Conservation (phyloP, 2,888 invertebrate genomes). For the Cerastis leucographa region DNA sequence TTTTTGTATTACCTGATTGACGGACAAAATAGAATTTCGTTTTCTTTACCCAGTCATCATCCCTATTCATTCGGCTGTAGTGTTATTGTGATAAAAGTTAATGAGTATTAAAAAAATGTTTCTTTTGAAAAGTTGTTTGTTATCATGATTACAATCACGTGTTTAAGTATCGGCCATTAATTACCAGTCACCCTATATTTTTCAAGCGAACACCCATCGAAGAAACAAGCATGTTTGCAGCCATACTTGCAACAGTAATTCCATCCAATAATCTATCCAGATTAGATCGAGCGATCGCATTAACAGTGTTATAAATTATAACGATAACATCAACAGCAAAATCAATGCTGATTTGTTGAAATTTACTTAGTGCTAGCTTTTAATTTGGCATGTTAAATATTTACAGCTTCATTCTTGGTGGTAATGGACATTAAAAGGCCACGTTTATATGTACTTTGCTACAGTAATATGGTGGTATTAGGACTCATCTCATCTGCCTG, state of each 20-base stretch:
- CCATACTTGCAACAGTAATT: conserved; percentile 27
- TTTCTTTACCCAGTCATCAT: no score
- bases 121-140: no score
- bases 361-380: conserved; percentile 42
- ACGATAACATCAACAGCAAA: conserved; percentile 55
- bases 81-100: no score
- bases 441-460: neutral
- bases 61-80: no score
- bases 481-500: no score
- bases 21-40: no score
- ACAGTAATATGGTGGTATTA: neutral
- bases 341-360: conserved; percentile 29
- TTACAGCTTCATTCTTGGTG: neutral
- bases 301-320: conserved; percentile 58
- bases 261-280: conserved; percentile 44
- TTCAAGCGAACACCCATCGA: neutral
- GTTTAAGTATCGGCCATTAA: no score
- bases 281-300: conserved; percentile 54
- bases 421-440: neutral
- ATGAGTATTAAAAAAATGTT: no score
- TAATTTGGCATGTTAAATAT: conserved; percentile 29
- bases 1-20: no score
- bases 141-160: no score
- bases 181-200: no score
- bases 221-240: conserved; percentile 1